phyloP scores from a whole-genome alignment of 1,140 invertebrate genomes.

The Lepeophtheirus salmonis region DNA sequence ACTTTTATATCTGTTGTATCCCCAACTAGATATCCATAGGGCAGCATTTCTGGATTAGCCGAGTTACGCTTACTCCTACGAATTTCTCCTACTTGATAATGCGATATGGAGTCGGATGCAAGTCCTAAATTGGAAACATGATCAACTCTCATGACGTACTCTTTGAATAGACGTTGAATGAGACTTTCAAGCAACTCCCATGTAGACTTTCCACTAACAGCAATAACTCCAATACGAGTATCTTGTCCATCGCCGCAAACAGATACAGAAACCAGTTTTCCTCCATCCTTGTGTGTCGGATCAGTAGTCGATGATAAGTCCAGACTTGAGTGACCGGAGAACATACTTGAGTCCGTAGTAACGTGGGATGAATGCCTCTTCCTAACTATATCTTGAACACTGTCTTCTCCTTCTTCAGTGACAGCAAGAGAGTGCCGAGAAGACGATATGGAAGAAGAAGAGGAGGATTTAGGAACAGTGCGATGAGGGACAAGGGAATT shows the following conservation, averaged over 20 bases:
- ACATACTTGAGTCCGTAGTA: slow-evolving; percentile 38
- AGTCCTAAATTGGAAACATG: slow-evolving; percentile 74
- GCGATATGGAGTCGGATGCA: slow-evolving; percentile 64
- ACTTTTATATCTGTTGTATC: slow-evolving; percentile 61
- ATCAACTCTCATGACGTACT: slow-evolving; percentile 80
- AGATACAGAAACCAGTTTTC: slow-evolving; percentile 13
- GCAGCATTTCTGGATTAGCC: slow-evolving; percentile 59
- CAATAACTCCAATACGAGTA: slow-evolving; percentile 59
- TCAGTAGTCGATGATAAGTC: slow-evolving; percentile 20
- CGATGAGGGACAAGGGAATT: slow-evolving; percentile 43
- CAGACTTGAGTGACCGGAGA: slow-evolving; percentile 19
- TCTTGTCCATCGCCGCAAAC: background rate
- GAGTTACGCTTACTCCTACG: slow-evolving; percentile 34
- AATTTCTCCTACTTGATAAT: slow-evolving; percentile 79
- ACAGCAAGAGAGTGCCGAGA: background rate
- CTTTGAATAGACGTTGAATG: slow-evolving; percentile 76
- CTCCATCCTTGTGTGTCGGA: slow-evolving; percentile 12
- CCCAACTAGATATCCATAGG: slow-evolving; percentile 79
- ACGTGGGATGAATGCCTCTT: slow-evolving; percentile 64
- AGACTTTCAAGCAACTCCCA: slow-evolving; percentile 85
- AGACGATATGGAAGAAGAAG: slow-evolving; percentile 55
- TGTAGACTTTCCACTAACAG: slow-evolving; percentile 73
- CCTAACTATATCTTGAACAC: slow-evolving; percentile 44
- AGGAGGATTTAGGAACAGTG: slow-evolving; percentile 43
- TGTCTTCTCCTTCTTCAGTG: background rate